Conservation (phyloP, 2,113 vertebrate genomes). For the Elgaria multicarinata region DNA sequence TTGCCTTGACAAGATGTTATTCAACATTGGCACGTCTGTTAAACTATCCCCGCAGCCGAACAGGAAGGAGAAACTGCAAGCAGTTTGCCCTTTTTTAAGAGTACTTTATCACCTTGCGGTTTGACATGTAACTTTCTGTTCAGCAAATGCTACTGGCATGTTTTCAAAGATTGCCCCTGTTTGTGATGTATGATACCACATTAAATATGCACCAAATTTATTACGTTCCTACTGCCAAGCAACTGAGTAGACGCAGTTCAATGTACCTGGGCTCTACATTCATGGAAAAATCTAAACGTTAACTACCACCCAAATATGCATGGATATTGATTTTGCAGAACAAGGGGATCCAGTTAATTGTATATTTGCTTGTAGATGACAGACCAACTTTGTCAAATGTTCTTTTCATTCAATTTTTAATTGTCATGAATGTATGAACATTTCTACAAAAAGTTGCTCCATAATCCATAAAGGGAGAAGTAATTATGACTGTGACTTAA, state of each 20-base stretch:
- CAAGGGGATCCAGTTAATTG: constrained; percentile 5
- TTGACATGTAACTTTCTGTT: constrained; percentile 44
- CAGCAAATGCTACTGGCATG: constrained; percentile 18
- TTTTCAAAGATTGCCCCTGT: not conserved
- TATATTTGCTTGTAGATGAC: not conserved
- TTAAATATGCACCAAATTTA: constrained; percentile 31
- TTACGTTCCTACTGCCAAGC: not conserved
- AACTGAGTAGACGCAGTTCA: not conserved
- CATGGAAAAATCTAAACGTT: not conserved
- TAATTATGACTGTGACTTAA: not conserved
- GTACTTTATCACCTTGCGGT: constrained; percentile 35
- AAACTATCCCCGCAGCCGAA: constrained; percentile 34
- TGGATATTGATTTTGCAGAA: constrained; percentile 3
- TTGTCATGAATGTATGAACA: not conserved
- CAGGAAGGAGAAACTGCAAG: constrained; percentile 30
- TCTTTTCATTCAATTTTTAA: not conserved
- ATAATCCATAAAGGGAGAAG: not conserved
- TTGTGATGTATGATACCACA: not conserved
- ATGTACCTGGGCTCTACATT: not conserved
- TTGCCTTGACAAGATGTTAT: constrained; percentile 57
- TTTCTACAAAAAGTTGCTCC: not conserved
- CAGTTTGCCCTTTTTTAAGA: constrained; percentile 43
- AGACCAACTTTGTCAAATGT: not conserved
- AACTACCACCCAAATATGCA: not conserved
- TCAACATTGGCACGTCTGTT: constrained; percentile 26